A percentile compares a stretch with the other conserved stretches of the same genome.
phyloP scores from a whole-genome alignment of 2,113 vertebrate species.

The Ciconia stormi region DNA sequence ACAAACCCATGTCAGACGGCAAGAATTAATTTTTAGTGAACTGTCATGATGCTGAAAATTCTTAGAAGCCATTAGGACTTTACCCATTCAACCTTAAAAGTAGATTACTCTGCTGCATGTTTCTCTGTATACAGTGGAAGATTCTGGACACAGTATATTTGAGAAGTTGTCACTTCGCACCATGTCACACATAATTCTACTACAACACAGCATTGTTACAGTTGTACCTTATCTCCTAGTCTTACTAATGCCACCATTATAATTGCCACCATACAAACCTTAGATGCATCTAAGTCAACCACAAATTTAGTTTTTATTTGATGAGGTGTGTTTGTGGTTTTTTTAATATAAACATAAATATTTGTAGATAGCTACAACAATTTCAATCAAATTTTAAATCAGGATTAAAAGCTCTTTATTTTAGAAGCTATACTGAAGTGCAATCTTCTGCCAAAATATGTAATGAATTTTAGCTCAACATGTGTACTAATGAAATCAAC shows the following conservation, averaged over 20 bases:
- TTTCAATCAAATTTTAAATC: background rate
- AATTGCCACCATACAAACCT: background rate
- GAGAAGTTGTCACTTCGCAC: background rate
- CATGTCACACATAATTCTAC: background rate
- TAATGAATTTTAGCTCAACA: background rate
- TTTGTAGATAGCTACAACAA: background rate
- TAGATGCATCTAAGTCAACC: background rate
- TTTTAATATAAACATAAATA: background rate
- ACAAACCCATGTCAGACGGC: slow-evolving; percentile 96
- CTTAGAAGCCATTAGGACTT: slow-evolving; percentile 31
- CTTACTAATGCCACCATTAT: background rate
- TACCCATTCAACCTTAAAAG: slow-evolving; percentile 12
- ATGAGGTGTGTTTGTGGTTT: background rate
- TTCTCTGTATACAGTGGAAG: slow-evolving; percentile 63
- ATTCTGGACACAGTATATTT: background rate
- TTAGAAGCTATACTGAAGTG: background rate
- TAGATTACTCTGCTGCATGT: slow-evolving; percentile 84
- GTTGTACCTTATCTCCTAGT: background rate
- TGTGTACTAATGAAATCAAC: background rate
- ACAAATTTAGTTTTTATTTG: background rate
- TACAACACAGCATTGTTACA: background rate
- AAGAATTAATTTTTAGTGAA: slow-evolving; percentile 70
- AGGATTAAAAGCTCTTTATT: background rate
- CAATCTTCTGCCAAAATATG: background rate
- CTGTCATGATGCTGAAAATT: slow-evolving; percentile 32